Conservation (phyloP, 1,140 invertebrate genomes). For the Coptotermes formosanus region DNA sequence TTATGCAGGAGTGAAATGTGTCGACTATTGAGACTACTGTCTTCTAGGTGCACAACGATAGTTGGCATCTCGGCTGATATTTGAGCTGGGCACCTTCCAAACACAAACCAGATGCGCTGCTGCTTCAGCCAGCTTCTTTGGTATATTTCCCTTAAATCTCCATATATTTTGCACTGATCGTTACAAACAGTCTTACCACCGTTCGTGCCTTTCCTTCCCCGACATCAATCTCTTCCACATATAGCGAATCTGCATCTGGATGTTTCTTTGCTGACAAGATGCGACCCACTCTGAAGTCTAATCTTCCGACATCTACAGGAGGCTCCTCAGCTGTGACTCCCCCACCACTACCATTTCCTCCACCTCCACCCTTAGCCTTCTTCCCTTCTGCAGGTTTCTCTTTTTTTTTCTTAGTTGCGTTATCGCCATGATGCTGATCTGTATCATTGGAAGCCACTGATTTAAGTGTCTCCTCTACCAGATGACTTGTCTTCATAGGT, state of each 20-base stretch:
- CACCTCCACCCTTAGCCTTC: constrained; percentile 25
- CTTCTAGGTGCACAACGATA: too few species aligned
- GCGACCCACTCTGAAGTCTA: constrained; percentile 92
- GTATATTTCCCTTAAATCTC: too few species aligned
- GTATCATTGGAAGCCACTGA: not conserved
- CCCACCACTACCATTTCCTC: constrained; percentile 9
- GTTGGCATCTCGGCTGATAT: too few species aligned
- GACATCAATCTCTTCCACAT: constrained; percentile 90
- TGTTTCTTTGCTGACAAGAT: constrained; percentile 88
- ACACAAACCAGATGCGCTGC: too few species aligned
- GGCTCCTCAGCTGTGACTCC: constrained; percentile 23
- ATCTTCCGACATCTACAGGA: constrained; percentile 44
- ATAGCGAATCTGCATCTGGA: constrained; percentile 92
- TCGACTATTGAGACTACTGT: too few species aligned
- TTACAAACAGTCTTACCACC: constrained; percentile 27
- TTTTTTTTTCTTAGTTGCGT: constrained; percentile 25
- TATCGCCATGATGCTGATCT: not conserved
- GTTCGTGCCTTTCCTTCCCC: constrained; percentile 62
- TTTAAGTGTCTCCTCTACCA: not conserved
- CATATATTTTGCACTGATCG: too few species aligned
- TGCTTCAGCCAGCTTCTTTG: too few species aligned
- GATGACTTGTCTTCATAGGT: not conserved
- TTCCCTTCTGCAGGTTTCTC: not conserved
- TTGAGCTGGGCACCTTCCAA: too few species aligned
- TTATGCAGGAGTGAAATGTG: too few species aligned